Base-by-base conservation (phyloP, 2,888 invertebrate species). In the Thysanoteuthis rhombus region DNA sequence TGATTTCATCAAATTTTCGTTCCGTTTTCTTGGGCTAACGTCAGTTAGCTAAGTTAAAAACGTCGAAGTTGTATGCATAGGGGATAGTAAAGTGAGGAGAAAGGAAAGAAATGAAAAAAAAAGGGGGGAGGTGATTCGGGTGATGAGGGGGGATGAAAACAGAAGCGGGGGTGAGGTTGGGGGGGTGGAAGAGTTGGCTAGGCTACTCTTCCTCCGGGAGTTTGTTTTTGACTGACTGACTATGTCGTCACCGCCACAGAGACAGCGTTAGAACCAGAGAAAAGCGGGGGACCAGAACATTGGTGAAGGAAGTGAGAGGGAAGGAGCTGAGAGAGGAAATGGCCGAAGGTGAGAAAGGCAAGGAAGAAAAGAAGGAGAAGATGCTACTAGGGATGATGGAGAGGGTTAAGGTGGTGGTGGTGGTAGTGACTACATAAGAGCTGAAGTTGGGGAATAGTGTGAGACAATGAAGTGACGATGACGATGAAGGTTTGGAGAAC, bases 181-280 rank as follows among this genome's bases (percentile, higher is more conserved):
- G n/a, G n/a, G n/a, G n/a, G n/a, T n/a, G n/a, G n/a, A 36, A n/a
- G 75, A n/a, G 75, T 75, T 75, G 75, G 75, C 75, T 75, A n/a
- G 75, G 75, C 75, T 75, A n/a, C 75, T 75, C 75, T 75, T 75
- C 75, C 75, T 75, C 75, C 75, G 75, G 75, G 75, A 75, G n/a
- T 75, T 75, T 75, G 75, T 75, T n/a, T 75, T 75, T 75, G 75
- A 75, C 75, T 75, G 75, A 75, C 75, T 75, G 75, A 75, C 75
- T 75, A 36, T 75, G 75, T 75, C n/a, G 75, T 75, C 75, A 75
- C 75, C n/a, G 36, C 16, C 75, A 36, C 75, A n/a, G 75, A 75
- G 75, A 36, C 75, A 75, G 75, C n/a, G 36, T 10, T 36, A 75
- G 75, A 75, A 75, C 75, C 75, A 3, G 75, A 36, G 75, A n/a